Evolutionary conservation across 1,140 invertebrate genomes (phyloP), one percentile per base, ranked within the genome.

Genomic region (Mamestra configurata): DNA sequence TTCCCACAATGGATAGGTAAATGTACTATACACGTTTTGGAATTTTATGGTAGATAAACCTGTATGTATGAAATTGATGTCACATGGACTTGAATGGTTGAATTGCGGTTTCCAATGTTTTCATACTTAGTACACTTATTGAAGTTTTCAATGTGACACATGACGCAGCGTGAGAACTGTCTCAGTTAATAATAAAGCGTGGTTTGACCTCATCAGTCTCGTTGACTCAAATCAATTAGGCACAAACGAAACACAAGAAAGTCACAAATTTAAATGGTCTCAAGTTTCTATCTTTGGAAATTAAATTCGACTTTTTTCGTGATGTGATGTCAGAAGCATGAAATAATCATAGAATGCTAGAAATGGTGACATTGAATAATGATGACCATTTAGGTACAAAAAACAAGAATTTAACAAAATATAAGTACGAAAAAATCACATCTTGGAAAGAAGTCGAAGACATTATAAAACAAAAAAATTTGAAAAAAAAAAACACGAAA

Each of bases 141-240:
- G 8, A 13, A 51, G 15, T 51, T 51, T 53, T 49, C 43, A n/a
- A 35, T 46, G 35, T 43, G 35, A 35, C 10, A 10, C 11, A 53
- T 53, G 27, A 53, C 46, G 68, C n/a, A 13, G 24, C 40, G 43
- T 70, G 68, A 27, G 68, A 71, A 53, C 27, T 53, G 20, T 35
- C n/a, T 51, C 46, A 10, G 11, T 49, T 24, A 70, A 18, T 7
- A 31, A 31, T 49, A 51, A 31, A 31, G 68, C n/a, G 40, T 68
- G 49, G 46, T 53, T 43, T 53, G 68, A 71, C 68, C 68, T 53
- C 68, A 71, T 51, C 68, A 51, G 11, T 0, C 40, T 20, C 22
- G 51, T 71, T 71, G 46, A 51, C 46, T 70, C 46, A 70, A 49
- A 70, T 70, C 13, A 49, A 51, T 51, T 27, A 10, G 8, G 11